Conservation (phyloP, 2,888 invertebrate species). For the Protodeltote pygarga region DNA sequence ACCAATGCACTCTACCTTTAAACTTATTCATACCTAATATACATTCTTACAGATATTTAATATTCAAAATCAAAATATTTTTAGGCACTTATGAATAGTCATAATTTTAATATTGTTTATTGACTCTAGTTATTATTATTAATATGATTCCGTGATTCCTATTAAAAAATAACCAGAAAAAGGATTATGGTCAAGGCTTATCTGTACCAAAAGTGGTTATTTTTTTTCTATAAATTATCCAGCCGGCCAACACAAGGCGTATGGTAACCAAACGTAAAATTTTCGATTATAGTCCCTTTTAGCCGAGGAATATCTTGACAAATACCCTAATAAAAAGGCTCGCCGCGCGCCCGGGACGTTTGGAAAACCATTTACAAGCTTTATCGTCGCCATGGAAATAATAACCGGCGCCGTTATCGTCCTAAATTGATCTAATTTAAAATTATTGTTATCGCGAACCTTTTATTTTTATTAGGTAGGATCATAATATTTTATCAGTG, state of each 20-base stretch:
- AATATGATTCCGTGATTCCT: too few relatives aligned
- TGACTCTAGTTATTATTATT: too few relatives aligned
- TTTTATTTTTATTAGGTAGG: conserved; percentile 81
- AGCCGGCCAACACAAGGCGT: conserved; percentile 61
- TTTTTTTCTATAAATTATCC: conserved; percentile 57
- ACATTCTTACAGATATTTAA: too few relatives aligned
- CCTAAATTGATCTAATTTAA: conserved; percentile 85
- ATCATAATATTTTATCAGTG: conserved; percentile 75
- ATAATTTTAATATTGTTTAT: too few relatives aligned
- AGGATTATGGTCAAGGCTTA: conserved; percentile 21
- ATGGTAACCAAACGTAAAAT: conserved; percentile 82
- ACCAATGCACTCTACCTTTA: too few relatives aligned
- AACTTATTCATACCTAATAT: too few relatives aligned
- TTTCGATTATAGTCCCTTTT: conserved; percentile 80
- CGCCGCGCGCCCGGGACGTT: conserved; percentile 79
- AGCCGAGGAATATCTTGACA: conserved; percentile 82
- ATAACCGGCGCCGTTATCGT: conserved; percentile 84
- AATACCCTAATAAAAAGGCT: conserved; percentile 85
- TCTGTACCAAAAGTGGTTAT: conserved; percentile 39
- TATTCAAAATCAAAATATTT: too few relatives aligned
- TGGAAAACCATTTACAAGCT: conserved; percentile 86
- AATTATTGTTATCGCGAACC: conserved; percentile 84
- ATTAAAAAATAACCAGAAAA: conserved; percentile 20
- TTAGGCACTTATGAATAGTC: too few relatives aligned
- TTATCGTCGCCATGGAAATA: conserved; percentile 86